Evolutionary conservation across 2,888 invertebrate genomes (phyloP).

Genomic region (Orthosia gothica): DNA sequence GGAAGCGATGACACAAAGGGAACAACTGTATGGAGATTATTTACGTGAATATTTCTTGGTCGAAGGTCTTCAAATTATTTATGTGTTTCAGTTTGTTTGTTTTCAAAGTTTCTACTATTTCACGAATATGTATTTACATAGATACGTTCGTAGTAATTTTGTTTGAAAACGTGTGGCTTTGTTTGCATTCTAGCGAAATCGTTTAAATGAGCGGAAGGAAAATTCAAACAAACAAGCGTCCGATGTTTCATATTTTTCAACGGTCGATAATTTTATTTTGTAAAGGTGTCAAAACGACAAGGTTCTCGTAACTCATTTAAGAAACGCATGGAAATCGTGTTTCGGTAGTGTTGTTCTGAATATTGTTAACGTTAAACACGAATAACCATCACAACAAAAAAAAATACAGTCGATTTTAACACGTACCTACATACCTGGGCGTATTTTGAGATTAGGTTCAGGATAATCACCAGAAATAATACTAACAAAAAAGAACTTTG

Average conservation of each 20-base stretch:
- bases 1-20: slow-evolving; percentile 34
- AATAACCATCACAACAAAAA: neutral
- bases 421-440: neutral
- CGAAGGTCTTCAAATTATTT: slow-evolving; percentile 49
- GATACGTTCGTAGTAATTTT: slow-evolving; percentile 24
- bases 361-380: neutral
- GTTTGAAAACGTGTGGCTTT: slow-evolving; percentile 18
- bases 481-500: neutral
- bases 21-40: slow-evolving; percentile 47
- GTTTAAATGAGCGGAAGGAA: slow-evolving; percentile 16
- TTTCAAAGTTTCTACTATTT: slow-evolving; percentile 28
- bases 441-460: neutral
- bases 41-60: slow-evolving; percentile 31
- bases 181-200: slow-evolving; percentile 30
- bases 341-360: neutral
- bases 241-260: neutral
- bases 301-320: neutral
- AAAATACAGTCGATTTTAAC: too few relatives aligned
- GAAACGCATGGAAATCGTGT: neutral
- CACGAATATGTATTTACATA: slow-evolving; percentile 13
- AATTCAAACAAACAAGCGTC: neutral
- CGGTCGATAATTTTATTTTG: neutral
- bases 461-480: neutral
- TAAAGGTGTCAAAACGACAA: neutral
- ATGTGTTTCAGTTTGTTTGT: slow-evolving; percentile 32